Evolutionary conservation across 2,113 vertebrate genomes (phyloP), one percentile per base, ranked within the genome.

Genomic region (Maccullochella peelii): DNA sequence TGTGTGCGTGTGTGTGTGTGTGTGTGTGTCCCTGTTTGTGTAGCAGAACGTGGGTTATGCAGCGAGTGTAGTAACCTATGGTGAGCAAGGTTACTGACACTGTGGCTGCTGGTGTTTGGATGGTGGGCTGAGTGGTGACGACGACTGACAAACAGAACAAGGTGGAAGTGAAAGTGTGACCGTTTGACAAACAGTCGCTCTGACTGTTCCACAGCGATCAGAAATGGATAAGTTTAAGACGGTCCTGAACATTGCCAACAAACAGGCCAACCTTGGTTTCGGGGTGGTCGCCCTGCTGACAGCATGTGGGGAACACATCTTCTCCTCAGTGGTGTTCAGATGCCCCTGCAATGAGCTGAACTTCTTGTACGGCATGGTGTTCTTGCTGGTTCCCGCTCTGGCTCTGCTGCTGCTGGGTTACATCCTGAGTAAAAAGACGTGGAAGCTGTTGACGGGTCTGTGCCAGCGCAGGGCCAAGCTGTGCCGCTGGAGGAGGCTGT

Each of bases 311-410:
- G 95, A 99, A 85, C 86, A 91, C 2, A 40, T 96, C 49, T 97
- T 97, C 85, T 96, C 96, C 0, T 2, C 50, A 0, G 88, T 54
- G 6, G 91, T 94, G 0, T 98, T 97, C 90, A 85, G 52, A 30
- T 97, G 97, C 61, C 97, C 97, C 6, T 97, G 97, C 93, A 96
- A 85, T 10, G 30, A 91, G 5, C 75, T 72, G 71, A 98, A 96
- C 80, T 67, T 89, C 16, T 0, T 77, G 0, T 97, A 97, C 0
- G 95, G 96, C 10, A 57, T 88, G 4, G 86, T 93, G 49, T 98
- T 97, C 80, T 86, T 98, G 61, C 7, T 96, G 18, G 94, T 92
- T 2, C 97, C 97, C 0, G 96, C 96, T 11, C 74, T 97, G 0
- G 68, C 87, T 0, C 93, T 98, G 36, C 91, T 96, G 44, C 72